These are phyloP conservation scores for Eutrigla gurnardus DNA, from an alignment of 2,797 vertebrate genomes.

Conservation along the genomic window DNA sequence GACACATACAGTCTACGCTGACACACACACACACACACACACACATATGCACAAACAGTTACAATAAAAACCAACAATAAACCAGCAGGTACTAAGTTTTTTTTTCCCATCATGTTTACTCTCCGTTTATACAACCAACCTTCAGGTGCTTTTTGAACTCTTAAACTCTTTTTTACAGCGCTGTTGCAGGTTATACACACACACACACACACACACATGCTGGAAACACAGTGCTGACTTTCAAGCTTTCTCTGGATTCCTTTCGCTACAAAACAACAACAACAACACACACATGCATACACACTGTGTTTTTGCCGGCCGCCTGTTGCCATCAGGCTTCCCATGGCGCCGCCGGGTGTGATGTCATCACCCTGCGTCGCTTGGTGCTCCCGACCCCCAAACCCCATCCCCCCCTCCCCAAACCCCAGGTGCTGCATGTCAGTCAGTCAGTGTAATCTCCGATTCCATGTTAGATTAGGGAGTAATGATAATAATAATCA, in stretches of 20 bases:
- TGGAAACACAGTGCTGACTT: conserved; percentile 60
- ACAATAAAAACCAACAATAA: conserved; percentile 62
- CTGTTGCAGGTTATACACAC: conserved; percentile 68
- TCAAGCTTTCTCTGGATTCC: conserved; percentile 36
- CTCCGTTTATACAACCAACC: conserved; percentile 78
- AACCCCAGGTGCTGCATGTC: conserved; percentile 82
- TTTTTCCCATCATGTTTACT: conserved; percentile 73
- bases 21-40: conserved; percentile 24
- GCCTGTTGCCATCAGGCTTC: conserved; percentile 70
- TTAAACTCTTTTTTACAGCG: conserved; percentile 77
- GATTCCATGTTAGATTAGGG: conserved; percentile 84
- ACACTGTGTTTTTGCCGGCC: conserved; percentile 75
- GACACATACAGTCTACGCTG: conserved; percentile 55
- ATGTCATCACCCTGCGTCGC: conserved; percentile 62
- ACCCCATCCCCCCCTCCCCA: neutral
- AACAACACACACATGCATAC: conserved; percentile 52
- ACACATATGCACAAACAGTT: conserved; percentile 40
- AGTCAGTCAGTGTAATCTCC: conserved; percentile 82
- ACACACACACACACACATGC: conserved; percentile 41
- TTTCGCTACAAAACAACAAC: conserved; percentile 34
- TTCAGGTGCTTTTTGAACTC: conserved; percentile 83
- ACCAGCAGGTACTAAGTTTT: conserved; percentile 75
- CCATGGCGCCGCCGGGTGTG: conserved; percentile 61
- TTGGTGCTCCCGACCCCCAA: conserved; percentile 67
- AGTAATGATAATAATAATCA: conserved; percentile 82